Evolutionary conservation across 2,797 vertebrate species (phyloP), one percentile per base, ranked within the genome.

Genomic region (Sphaeramia orbicularis): DNA sequence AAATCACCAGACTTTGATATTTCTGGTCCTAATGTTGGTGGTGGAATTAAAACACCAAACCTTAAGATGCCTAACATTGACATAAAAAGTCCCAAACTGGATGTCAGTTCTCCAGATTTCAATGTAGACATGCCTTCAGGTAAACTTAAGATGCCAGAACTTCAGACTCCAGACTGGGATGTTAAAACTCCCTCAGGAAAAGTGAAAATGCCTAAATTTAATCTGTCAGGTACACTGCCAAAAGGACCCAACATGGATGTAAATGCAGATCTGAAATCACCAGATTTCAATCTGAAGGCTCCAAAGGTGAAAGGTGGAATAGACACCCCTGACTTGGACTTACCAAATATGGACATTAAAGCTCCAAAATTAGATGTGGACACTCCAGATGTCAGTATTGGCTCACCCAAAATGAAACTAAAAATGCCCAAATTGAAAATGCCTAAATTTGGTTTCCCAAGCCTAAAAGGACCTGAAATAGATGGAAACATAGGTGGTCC

Each of bases 341-440:
- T 76, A 2, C 60, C 78, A 8, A 66, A 78, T 21, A 16, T 59
- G n/a, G 40, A 75, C 57, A 11, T 86, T 0, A 87, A 81, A 35
- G 14, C 48, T 8, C 74, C 65, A 6, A 71, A 74, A 6, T 48
- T 76, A 27, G 56, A 80, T 43, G 0, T 68, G 7, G 38, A 72
- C 13, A 54, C 71, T 56, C 87, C 89, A 57, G 21, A 89, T 61
- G 0, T 90, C 8, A 68, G 83, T 44, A 74, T 86, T 65, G 74
- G 72, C 65, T 83, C 71, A 18, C 80, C 86, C 6, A 78, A 76
- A 51, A 5, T 37, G 8, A 84, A 78, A 48, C 41, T 87, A 0
- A 86, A 83, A 15, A 65, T 85, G 66, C 88, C 86, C 1, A 85
- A 88, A 18, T 0, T 91, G 0, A 89, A 86, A 7, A 57, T 79